A percentile compares a stretch with the other conserved stretches of the same genome.
phyloP scores from a whole-genome alignment of 2,113 vertebrate genomes.

The Psittacus erithacus region DNA sequence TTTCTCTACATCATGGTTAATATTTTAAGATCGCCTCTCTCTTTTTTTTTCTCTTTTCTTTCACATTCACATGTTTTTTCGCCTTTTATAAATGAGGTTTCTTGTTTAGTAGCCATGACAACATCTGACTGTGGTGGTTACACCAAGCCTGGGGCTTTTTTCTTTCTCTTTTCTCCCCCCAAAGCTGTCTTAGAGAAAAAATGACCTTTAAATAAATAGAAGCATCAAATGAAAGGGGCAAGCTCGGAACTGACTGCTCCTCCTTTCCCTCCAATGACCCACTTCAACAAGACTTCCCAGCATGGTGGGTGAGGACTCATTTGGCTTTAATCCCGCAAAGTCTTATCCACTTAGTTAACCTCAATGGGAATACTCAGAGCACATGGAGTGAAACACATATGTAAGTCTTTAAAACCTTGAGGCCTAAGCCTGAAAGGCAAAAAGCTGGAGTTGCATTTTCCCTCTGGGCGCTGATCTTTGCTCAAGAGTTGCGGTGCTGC shows the following conservation, averaged over 20 bases:
- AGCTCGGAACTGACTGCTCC: background rate
- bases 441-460: slow-evolving; percentile 11
- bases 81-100: slow-evolving; percentile 60
- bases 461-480: background rate
- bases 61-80: slow-evolving; percentile 48
- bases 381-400: slow-evolving; percentile 27
- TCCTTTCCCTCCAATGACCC: slow-evolving; percentile 47
- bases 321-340: slow-evolving; percentile 50
- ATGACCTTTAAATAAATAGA: slow-evolving; percentile 34
- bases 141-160: slow-evolving; percentile 41
- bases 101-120: slow-evolving; percentile 68
- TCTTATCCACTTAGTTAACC: slow-evolving; percentile 66
- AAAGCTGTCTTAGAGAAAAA: background rate
- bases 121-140: slow-evolving; percentile 50
- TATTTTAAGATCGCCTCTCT: background rate
- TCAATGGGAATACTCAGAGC: slow-evolving; percentile 36
- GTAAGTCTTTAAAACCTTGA: slow-evolving; percentile 53
- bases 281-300: slow-evolving; percentile 53
- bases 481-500: rapidly evolving
- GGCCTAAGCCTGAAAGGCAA: slow-evolving; percentile 20
- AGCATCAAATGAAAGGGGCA: slow-evolving; percentile 45
- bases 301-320: slow-evolving; percentile 61
- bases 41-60: background rate
- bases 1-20: slow-evolving; percentile 56
- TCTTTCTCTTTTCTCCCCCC: background rate